Conservation (phyloP, 2,888 invertebrate species). For the Keiferia lycopersicella region DNA sequence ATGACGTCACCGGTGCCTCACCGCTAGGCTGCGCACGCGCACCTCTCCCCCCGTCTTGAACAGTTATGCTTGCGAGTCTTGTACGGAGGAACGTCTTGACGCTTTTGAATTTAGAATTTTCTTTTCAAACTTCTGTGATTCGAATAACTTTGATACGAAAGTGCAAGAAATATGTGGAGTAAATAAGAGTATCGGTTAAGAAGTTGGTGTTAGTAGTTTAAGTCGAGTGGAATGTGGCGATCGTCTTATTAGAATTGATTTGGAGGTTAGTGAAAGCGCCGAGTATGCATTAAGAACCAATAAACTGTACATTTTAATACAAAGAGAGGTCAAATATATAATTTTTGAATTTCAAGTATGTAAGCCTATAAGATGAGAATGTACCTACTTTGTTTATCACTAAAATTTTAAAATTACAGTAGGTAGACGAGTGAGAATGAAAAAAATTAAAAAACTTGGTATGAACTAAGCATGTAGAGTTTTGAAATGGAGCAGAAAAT, state of each 20-base stretch:
- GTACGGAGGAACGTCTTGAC: conserved; percentile 24
- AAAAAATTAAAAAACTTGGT: too few relatives aligned
- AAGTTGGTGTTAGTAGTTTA: neutral
- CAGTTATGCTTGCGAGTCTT: conserved; percentile 32
- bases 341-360: too few relatives aligned
- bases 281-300: conserved; percentile 8
- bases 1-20: conserved; percentile 33
- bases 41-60: conserved; percentile 22
- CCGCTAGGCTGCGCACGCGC: conserved; percentile 30
- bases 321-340: neutral
- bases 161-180: neutral
- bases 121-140: conserved; percentile 5
- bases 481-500: too few relatives aligned
- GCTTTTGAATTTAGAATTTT: neutral
- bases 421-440: too few relatives aligned
- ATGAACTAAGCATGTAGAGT: too few relatives aligned
- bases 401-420: too few relatives aligned
- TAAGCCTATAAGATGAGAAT: too few relatives aligned
- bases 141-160: neutral
- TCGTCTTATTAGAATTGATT: conserved; percentile 3
- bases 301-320: neutral
- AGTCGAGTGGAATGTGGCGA: neutral
- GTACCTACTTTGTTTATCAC: too few relatives aligned
- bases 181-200: neutral
- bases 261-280: conserved; percentile 21